These are phyloP conservation scores for Ornithorhynchus anatinus DNA, from an alignment of 2,113 vertebrate genomes.

Conservation along the genomic window DNA sequence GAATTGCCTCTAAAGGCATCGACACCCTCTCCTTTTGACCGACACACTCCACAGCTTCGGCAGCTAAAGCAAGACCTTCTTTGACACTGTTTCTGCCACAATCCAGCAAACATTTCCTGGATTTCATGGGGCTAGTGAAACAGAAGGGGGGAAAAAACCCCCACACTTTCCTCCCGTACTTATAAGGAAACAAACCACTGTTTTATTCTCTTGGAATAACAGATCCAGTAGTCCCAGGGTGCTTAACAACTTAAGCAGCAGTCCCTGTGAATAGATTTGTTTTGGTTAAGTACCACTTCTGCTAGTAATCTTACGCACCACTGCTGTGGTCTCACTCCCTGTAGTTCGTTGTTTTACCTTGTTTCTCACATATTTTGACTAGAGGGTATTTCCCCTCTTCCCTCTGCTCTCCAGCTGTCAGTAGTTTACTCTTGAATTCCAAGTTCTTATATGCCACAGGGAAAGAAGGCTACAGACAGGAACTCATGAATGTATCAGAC, in stretches of 20 bases:
- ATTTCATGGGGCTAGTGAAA: neutral
- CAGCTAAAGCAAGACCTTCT: no score
- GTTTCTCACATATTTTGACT: slow-evolving; percentile 30
- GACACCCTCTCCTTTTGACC: no score
- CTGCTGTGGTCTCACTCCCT: neutral
- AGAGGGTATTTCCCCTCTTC: no score
- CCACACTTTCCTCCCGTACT: neutral
- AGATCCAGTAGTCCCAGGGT: slow-evolving; percentile 8
- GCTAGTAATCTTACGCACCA: slow-evolving; percentile 35
- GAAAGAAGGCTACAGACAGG: neutral
- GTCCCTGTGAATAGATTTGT: neutral
- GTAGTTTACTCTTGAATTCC: neutral
- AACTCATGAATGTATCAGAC: neutral
- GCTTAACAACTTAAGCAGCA: slow-evolving; percentile 26
- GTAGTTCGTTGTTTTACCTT: slow-evolving; percentile 22
- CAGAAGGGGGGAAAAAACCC: neutral
- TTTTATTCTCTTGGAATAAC: slow-evolving; percentile 19
- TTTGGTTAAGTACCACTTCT: slow-evolving; percentile 42
- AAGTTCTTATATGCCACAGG: neutral
- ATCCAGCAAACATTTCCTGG: no score
- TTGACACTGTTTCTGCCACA: no score
- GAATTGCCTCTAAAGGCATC: no score
- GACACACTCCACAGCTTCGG: no score
- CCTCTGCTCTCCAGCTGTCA: slow-evolving; percentile 21
- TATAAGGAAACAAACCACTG: neutral